Base-by-base conservation (phyloP, 2,888 invertebrate species). In the Disparrhopalites patrizii region DNA sequence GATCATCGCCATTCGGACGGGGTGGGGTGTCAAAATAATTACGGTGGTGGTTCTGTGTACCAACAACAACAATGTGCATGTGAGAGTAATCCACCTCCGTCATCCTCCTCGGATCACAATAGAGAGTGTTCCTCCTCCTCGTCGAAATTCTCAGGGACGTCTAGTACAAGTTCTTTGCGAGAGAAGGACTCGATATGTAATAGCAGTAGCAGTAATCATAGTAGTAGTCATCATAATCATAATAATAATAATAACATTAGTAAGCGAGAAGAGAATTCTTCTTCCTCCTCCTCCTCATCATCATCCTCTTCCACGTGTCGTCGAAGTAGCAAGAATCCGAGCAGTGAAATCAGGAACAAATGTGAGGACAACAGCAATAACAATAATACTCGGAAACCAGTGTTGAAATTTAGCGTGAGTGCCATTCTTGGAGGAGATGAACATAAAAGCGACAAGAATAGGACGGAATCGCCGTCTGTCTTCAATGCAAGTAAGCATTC, bases 331-430 rank as follows among this genome's bases (percentile, higher is more conserved):
- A 68, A 71, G 65, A 66, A 62, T 62, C 31, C 52, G 20, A n/a
- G n/a, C n/a, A 43, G 62, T 65, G 67, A 67, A 52, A 60, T 65
- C 65, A 67, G 65, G 43, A 62, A 50, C 57, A 67, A 64, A 60
- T 64, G 62, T 67, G 69, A 62, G 62, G 69, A 70, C 65, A 67
- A 62, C 65, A 67, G 68, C 61, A 72, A 70, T 62, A 72, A 72
- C 64, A 71, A 68, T 71, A 71, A 70, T 68, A 69, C 67, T 69
- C 65, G 72, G 68, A 91, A 91, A 77, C 92, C 92, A 23, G 85
- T 90, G 77, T 83, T 93, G 76, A 93, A 93, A 81, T 93, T 93
- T 81, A 93, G 93, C 85, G 93, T 93, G 71, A 92, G 89, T 83
- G 93, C 93, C 52, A 93, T 93, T 76, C 82, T 93, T 76, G 91